Conservation (phyloP, 2,113 vertebrate species). For the Zingel zingel region DNA sequence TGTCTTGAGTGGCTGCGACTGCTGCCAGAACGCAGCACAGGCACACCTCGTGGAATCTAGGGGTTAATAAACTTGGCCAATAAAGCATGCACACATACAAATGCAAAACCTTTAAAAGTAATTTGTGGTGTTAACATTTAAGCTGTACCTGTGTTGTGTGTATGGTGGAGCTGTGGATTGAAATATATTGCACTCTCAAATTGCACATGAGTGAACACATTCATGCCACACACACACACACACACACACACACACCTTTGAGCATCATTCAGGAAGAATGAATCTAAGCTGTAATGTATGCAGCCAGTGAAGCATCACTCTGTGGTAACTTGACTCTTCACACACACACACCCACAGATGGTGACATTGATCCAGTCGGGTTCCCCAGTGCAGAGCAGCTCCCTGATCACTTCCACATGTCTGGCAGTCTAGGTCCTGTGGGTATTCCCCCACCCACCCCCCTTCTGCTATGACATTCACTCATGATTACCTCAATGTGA, state of each 20-base stretch:
- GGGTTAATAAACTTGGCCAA: no score
- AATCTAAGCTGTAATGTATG: background rate
- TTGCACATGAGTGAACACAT: no score
- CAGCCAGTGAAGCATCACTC: constrained; percentile 3
- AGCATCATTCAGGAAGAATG: background rate
- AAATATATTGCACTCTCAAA: no score
- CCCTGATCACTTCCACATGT: constrained; percentile 54
- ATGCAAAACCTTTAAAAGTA: no score
- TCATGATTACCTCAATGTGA: constrained; percentile 4
- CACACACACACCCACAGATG: constrained; percentile 2
- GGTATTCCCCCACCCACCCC: background rate
- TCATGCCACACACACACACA: background rate
- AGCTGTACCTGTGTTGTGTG: no score
- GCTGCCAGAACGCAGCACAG: no score
- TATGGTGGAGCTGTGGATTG: no score
- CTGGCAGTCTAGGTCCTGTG: constrained; percentile 6
- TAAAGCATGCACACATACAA: no score
- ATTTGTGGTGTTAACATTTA: no score
- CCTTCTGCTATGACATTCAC: constrained; percentile 1
- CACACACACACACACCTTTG: background rate
- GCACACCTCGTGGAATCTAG: no score
- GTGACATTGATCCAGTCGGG: constrained; percentile 53
- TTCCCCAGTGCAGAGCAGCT: constrained; percentile 32
- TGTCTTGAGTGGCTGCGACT: no score
- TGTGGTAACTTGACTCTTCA: constrained; percentile 5